A percentile compares a stretch with the other conserved stretches of the same genome.
These are phyloP conservation scores for Poecilia latipinna DNA, from an alignment of 2,113 vertebrate species.

Conservation along the genomic window DNA sequence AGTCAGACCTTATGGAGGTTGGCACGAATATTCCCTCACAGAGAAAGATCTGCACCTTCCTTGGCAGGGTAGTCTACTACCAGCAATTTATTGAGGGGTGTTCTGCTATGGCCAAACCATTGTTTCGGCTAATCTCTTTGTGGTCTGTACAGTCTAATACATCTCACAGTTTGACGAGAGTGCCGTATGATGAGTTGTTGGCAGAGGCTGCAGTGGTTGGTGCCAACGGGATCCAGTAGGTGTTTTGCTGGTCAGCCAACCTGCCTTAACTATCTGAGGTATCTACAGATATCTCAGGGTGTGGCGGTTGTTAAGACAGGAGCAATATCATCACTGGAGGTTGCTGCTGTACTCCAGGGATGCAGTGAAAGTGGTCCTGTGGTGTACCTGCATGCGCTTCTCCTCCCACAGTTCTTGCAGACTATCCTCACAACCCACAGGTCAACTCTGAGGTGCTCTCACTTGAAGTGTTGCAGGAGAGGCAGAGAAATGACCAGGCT, in stretches of 20 bases:
- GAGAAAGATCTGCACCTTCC: not conserved
- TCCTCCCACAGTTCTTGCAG: not conserved
- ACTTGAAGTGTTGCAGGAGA: not conserved
- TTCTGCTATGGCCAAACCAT: not conserved
- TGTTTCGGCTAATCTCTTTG: not conserved
- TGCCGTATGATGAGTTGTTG: not conserved
- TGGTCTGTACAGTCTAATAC: not conserved
- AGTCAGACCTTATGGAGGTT: not conserved
- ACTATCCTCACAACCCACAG: not conserved
- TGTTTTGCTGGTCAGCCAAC: not conserved
- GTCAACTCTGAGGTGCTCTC: not conserved
- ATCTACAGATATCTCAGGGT: not conserved
- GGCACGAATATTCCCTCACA: not conserved
- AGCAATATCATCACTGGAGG: not conserved
- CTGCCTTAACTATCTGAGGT: not conserved
- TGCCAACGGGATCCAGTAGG: not conserved
- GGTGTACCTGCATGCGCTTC: not conserved
- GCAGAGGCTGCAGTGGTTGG: not conserved
- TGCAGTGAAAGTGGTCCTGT: not conserved
- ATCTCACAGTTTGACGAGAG: not conserved
- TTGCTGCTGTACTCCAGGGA: not conserved
- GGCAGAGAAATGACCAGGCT: not conserved
- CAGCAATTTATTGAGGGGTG: constrained; percentile 2
- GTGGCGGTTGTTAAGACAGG: not conserved
- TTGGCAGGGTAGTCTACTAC: not conserved